Percentiles rank a stretch among this genome's conserved stretches.
Conservation (phyloP, 2,113 vertebrate species). For the Speoplatyrhinus poulsoni region DNA sequence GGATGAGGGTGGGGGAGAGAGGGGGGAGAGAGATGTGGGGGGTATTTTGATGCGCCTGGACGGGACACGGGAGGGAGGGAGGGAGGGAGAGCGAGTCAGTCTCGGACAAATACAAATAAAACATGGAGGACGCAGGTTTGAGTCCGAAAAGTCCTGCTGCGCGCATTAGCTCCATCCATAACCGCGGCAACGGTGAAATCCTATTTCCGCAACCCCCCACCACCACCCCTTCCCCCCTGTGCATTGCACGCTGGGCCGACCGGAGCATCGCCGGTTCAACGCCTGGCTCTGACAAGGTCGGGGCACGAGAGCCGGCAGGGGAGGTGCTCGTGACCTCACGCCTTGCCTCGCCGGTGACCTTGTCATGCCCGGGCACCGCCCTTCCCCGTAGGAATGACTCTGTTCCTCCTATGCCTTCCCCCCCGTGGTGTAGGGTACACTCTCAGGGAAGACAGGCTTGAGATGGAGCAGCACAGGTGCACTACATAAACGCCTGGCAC, state of each 20-base stretch:
- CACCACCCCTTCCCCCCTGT: background rate
- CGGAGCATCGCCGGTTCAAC: conserved; percentile 52
- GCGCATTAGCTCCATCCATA: conserved; percentile 52
- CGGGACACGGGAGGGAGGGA: conserved; percentile 30
- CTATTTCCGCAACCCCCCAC: background rate
- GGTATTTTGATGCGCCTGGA: conserved; percentile 69
- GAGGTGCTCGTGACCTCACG: conserved; percentile 58
- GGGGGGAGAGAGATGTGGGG: conserved; percentile 57
- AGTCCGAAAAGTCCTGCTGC: conserved; percentile 10
- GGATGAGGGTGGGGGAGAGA: too few relatives aligned
- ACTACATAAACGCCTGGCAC: too few relatives aligned
- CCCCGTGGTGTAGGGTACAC: too few relatives aligned
- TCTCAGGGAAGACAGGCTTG: too few relatives aligned
- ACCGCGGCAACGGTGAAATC: conserved; percentile 44
- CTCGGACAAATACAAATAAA: background rate
- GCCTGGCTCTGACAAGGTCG: conserved; percentile 72
- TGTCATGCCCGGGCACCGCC: conserved; percentile 34
- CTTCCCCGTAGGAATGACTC: conserved; percentile 4
- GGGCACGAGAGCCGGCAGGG: conserved; percentile 59
- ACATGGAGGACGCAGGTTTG: conserved; percentile 60
- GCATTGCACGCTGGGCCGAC: conserved; percentile 45
- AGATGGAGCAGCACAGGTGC: too few relatives aligned
- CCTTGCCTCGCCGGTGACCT: conserved; percentile 61
- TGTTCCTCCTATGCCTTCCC: background rate
- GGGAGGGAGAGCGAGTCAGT: conserved; percentile 37